Base-by-base conservation (phyloP, 1,140 invertebrate species). In the Hylaeus volcanicus region DNA sequence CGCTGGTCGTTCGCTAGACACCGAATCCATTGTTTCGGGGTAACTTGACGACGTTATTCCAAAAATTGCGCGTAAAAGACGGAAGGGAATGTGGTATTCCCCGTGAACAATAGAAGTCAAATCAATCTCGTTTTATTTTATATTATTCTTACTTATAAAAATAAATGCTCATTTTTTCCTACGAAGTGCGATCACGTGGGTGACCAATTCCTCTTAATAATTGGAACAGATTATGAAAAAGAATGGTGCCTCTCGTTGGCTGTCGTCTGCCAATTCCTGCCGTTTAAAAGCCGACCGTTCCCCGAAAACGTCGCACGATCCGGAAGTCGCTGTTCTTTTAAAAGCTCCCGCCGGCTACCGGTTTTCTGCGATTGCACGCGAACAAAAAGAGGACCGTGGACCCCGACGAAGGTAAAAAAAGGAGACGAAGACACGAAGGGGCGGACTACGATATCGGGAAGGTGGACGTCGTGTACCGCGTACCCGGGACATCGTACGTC, bases 401-500 rank as follows among this genome's bases (percentile, higher is more conserved):
- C 43, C 72, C 61, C 66, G 75, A 72, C 12, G 58, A 51, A 37
- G 63, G 60, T 63, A n/a, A 1, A 51, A 37, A 78, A 39, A 64
- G 51, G 12, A 68, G 58, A 11, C 48, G n/a, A 64, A 48, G 64
- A 61, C 39, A 64, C 60, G 70, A 11, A 15, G 71, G 63, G 56
- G 58, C 86, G 84, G 86, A 83, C 81, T 64, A 74, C 61, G 82
- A 86, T 87, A 89, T 89, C 83, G 85, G 73, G 81, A 86, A 85
- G 87, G 86, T 88, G 84, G 84, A 85, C 87, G 60, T 83, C 86
- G 86, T 88, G 86, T 83, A 83, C 79, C 83, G 64, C 66, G 72
- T 63, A 78, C 65, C 83, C 83, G 82, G 82, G 83, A 88, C 87
- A 88, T 88, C 81, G 85, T 89, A 85, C 83, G 85, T 83, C 88